phyloP scores from a whole-genome alignment of 1,140 invertebrate species.

The Ladona fulva region DNA sequence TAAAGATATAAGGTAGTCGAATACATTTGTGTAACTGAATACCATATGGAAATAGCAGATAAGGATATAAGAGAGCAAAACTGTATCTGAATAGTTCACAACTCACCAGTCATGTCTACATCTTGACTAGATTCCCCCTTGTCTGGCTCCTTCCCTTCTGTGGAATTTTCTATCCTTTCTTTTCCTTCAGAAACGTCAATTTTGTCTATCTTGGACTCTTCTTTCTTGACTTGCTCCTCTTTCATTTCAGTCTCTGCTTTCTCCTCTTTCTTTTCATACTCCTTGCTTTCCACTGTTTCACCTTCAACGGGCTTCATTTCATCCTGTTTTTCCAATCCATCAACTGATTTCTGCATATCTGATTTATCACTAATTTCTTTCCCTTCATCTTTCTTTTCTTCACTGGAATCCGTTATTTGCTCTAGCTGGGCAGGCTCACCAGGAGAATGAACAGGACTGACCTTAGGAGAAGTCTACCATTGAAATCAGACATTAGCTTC shows the following conservation, averaged over 20 bases:
- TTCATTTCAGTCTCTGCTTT: conserved; percentile 26
- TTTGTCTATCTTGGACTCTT: conserved; percentile 25
- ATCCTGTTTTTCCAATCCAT: conserved; percentile 32
- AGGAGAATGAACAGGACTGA: conserved; percentile 47
- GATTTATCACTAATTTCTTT: neutral
- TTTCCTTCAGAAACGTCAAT: conserved; percentile 28
- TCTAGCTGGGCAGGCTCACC: conserved; percentile 35
- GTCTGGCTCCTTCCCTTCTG: conserved; percentile 29
- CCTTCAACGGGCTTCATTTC: conserved; percentile 29
- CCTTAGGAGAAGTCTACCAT: conserved; percentile 36
- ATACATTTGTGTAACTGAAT: too few relatives aligned
- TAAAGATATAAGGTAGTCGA: too few relatives aligned
- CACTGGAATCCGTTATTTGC: conserved; percentile 1
- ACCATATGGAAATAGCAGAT: too few relatives aligned
- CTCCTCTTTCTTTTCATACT: conserved; percentile 30
- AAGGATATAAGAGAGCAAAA: too few relatives aligned
- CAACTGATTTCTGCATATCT: conserved; percentile 24
- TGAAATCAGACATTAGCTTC: too few relatives aligned
- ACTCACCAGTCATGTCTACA: conserved; percentile 37
- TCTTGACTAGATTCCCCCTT: conserved; percentile 29
- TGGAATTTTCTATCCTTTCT: conserved; percentile 27
- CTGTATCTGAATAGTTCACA: too few relatives aligned
- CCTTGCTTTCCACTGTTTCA: conserved; percentile 37
- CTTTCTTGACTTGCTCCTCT: too few relatives aligned
- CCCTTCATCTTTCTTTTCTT: neutral